Base-by-base conservation (phyloP, 2,888 invertebrate species). In the Dexiosoma caninum region DNA sequence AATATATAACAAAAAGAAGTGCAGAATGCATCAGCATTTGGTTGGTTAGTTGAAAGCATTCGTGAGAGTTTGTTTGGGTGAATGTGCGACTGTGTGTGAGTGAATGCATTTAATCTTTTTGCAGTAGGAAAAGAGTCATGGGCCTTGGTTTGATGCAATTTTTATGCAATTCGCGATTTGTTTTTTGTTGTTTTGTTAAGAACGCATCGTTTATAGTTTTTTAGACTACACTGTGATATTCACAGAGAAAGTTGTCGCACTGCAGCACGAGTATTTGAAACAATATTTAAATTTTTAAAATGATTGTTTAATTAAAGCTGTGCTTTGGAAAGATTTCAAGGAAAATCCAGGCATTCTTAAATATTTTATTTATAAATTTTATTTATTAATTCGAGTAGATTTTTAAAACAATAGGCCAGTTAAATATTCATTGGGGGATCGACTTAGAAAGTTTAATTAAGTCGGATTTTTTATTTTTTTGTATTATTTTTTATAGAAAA, bases 141-240 rank as follows among this genome's bases (percentile, higher is more conserved):
- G 70, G 44, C 27, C 84, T 86, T 86, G 57, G 86, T 84, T 86
- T 84, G 84, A 81, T 87, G 86, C 87, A 87, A 85, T 87, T 87
- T 85, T 85, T 87, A 87, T 87, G 88, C 87, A 87, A 83, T 86
- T 87, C 85, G 78, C 60, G 78, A 49, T 67, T 74, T 27, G 27
- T 60, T 62, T 8, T 57, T n/a, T 57, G 19, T 64, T 53, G 53
- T 6, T 5, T 27, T n/a, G 21, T 40, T 69, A 14, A 46, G 64
- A 71, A 78, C 70, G 70, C 64, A 78, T 78, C 57, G 12, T 19
- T 55, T 40, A 40, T 37, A 44, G 49, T 49, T 64, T 23, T 37
- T 9, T 37, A 62, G 37, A 49, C 23, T 64, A 78, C 70, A 78
- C 70, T 59, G n/a, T n/a, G 59, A 51, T 7, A 72, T 16, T 23